Evolutionary conservation across 2,113 vertebrate genomes (phyloP).

Genomic region (Falco punctatus): DNA sequence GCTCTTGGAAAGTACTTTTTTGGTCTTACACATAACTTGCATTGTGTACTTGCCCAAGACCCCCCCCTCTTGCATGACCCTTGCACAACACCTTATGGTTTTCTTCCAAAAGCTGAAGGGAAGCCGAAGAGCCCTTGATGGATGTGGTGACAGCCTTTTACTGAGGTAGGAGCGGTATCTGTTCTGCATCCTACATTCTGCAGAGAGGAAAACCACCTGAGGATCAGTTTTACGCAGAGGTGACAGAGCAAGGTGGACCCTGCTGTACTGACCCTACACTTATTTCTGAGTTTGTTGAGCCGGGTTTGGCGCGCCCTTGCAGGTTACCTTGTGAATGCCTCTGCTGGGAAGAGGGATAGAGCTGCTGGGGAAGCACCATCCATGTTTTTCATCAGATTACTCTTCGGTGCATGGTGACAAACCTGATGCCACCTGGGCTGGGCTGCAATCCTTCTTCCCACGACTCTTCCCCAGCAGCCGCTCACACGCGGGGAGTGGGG

Average conservation of each 20-base stretch:
- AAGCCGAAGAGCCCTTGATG: not conserved
- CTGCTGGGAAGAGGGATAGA: not conserved
- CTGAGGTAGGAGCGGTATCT: not conserved
- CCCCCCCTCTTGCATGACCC: not conserved
- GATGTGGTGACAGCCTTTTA: not conserved
- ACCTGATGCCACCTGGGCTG: not conserved
- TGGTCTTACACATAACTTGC: no score
- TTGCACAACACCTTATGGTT: rapidly evolving
- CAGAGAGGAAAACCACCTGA: not conserved
- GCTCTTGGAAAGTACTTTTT: no score
- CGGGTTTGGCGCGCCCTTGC: not conserved
- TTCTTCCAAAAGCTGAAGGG: not conserved
- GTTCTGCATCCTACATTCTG: not conserved
- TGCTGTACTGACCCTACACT: not conserved
- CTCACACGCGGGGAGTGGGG: not conserved
- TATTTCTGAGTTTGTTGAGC: not conserved
- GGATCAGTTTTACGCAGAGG: not conserved
- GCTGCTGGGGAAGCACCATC: not conserved
- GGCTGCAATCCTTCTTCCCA: not conserved
- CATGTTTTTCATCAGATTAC: not conserved
- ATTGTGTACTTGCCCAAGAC: no score
- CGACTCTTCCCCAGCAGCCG: not conserved
- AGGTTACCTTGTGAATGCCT: not conserved
- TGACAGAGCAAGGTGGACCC: not conserved
- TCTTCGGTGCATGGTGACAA: not conserved